These are phyloP conservation scores for Halcyon badia DNA, from an alignment of 2,797 vertebrate species.

Conservation along the genomic window DNA sequence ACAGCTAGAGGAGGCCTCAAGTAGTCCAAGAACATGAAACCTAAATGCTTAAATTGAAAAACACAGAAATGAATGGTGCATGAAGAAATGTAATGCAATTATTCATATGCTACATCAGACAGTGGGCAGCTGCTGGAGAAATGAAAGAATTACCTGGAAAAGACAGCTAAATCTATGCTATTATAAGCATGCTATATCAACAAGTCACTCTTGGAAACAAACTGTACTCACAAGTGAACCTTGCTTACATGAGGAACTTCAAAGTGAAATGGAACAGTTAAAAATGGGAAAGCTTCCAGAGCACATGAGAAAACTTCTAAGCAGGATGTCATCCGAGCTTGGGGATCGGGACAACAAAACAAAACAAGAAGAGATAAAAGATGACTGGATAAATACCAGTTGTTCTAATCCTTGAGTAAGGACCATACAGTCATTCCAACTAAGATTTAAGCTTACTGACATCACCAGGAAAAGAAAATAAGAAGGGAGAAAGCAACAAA, in stretches of 20 bases:
- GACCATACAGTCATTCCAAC: neutral
- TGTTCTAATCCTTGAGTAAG: neutral
- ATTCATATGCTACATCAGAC: neutral
- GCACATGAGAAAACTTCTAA: neutral
- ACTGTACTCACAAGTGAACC: neutral
- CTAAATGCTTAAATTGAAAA: neutral
- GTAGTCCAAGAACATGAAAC: neutral
- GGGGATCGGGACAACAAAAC: neutral
- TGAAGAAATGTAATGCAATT: neutral
- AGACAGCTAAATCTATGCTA: neutral
- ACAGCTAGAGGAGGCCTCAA: neutral
- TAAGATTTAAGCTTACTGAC: neutral
- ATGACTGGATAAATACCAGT: neutral
- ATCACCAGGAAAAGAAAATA: neutral
- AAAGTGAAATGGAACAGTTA: neutral
- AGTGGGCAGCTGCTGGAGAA: neutral
- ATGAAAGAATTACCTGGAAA: neutral
- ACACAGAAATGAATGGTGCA: neutral
- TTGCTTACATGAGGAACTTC: neutral
- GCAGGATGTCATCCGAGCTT: neutral
- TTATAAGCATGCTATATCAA: neutral
- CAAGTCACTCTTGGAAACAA: neutral
- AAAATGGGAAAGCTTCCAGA: neutral
- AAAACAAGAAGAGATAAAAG: neutral
- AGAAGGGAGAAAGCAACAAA: neutral